Conservation (phyloP, 2,113 vertebrate genomes). For the Probosciger aterrimus region DNA sequence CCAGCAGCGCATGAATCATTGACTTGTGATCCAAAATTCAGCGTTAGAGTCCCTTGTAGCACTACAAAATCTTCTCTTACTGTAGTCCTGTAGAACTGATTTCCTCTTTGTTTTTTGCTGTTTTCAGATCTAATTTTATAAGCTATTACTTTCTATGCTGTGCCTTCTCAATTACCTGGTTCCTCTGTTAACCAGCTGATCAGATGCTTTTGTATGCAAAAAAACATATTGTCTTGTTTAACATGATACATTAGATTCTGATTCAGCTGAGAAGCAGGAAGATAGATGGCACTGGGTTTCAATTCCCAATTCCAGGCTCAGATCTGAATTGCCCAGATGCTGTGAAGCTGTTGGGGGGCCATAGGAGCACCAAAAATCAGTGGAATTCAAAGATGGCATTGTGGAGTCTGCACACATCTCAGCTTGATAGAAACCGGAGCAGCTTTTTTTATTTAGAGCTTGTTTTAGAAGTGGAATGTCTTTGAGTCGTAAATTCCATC, state of each 20-base stretch:
- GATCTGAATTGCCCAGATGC: neutral
- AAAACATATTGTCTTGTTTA: neutral
- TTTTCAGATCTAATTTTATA: neutral
- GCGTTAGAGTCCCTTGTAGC: neutral
- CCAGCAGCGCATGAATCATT: neutral
- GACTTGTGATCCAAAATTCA: constrained; percentile 5
- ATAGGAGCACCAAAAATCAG: neutral
- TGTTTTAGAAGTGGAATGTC: neutral
- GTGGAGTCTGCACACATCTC: neutral
- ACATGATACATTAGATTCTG: neutral
- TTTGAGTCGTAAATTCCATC: neutral
- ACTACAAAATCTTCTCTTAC: neutral
- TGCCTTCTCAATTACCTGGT: neutral
- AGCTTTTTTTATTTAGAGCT: neutral
- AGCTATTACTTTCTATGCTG: neutral
- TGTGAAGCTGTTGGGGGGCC: neutral
- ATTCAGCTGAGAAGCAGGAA: neutral
- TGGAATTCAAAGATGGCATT: neutral
- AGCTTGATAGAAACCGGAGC: neutral
- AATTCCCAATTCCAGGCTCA: neutral
- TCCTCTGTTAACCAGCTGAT: neutral
- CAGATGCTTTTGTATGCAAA: neutral
- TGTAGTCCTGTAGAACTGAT: neutral
- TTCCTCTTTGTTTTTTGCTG: neutral
- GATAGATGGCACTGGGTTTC: neutral